phyloP scores from a whole-genome alignment of 2,797 vertebrate genomes.

The Neomorphus geoffroyi region DNA sequence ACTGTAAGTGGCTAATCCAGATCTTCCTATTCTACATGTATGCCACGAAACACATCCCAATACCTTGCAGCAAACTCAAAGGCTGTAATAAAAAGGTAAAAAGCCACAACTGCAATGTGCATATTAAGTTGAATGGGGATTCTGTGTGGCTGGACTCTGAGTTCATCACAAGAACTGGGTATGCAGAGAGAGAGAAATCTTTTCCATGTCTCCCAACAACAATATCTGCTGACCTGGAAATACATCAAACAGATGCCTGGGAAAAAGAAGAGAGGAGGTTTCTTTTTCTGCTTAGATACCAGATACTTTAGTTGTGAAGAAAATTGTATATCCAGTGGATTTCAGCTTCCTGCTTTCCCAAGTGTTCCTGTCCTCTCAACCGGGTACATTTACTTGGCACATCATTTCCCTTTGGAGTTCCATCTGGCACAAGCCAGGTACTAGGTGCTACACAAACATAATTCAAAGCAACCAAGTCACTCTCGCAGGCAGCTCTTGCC shows the following conservation, averaged over 20 bases:
- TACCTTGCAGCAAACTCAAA: neutral
- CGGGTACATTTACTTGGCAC: neutral
- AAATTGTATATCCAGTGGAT: neutral
- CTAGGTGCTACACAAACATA: neutral
- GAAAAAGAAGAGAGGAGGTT: neutral
- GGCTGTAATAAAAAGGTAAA: neutral
- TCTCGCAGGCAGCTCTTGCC: neutral
- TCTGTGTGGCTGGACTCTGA: neutral
- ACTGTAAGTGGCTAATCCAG: neutral
- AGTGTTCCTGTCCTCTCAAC: neutral
- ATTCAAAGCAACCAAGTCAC: neutral
- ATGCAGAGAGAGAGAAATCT: neutral
- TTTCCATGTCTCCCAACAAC: neutral
- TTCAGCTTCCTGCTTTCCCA: neutral
- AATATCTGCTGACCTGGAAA: conserved; percentile 14
- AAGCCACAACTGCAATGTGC: neutral
- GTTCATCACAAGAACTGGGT: neutral
- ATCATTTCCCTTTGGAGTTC: neutral
- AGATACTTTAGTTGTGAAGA: neutral
- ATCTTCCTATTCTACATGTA: neutral
- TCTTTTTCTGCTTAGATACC: neutral
- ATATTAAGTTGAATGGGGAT: neutral
- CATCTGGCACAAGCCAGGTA: neutral
- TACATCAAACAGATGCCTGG: neutral
- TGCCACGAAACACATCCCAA: neutral